Evolutionary conservation across 2,888 invertebrate species (phyloP), one percentile per base, ranked within the genome.

Genomic region (Dryobotodes eremita): DNA sequence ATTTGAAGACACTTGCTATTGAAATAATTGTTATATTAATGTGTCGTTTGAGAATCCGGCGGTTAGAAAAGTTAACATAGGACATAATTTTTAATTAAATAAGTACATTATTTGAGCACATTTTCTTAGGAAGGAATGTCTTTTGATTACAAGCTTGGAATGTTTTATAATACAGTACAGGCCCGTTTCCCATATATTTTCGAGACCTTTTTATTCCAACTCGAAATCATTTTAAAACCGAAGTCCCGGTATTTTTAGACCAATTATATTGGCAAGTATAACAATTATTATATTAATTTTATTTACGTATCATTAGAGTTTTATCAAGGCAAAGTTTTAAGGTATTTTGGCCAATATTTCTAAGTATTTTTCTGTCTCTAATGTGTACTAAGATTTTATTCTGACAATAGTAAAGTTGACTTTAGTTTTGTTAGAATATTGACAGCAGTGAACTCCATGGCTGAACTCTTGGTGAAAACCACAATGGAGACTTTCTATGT

Each of bases 281-380:
- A 6, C 3, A 50, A 78, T 13, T 15, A 46, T 71, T 17, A n/a
- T 3, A 73, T 20, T 74, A 64, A 36, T 71, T 70, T 68, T 55
- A 57, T 50, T 83, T 42, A 86, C 36, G 23, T 72, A 85, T 66
- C 15, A 61, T 70, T 62, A 80, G 57, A 71, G 42, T 70, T 81
- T 55, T 68, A 84, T 75, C 68, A 88, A 85, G 85, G 85, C 86
- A 82, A 86, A 48, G 2, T 75, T 82, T 75, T 50, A 73, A 85
- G 64, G 75, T 86, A 86, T 78, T 86, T 88, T 76, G 74, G 77
- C 80, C 83, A 88, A 86, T 88, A 86, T 76, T 71, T 59, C 75
- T 86, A 78, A 64, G 46, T 53, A 50, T 66, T 57, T 73, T 83
- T 76, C 77, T 75, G 83, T 83, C 73, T 76, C 55, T 82, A 88